These are phyloP conservation scores for Marronus borbonicus DNA, from an alignment of 2,888 invertebrate genomes.

Conservation along the genomic window DNA sequence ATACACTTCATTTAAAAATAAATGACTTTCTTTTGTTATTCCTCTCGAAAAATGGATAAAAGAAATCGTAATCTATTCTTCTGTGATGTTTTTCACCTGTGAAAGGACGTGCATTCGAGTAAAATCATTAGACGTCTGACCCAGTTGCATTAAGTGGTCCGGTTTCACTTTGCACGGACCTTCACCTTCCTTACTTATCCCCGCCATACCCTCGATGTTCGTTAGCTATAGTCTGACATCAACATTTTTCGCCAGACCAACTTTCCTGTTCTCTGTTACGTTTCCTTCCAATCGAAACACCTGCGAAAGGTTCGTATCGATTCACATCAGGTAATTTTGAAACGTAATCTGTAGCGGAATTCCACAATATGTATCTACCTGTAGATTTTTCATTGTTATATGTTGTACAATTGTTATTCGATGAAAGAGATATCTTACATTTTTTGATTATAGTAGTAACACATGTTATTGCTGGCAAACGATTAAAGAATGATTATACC, in stretches of 20 bases:
- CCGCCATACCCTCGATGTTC: not conserved
- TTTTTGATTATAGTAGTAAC: too few species aligned
- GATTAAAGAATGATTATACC: too few species aligned
- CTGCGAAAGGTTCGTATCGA: slow-evolving; percentile 26
- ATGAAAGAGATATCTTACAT: not conserved
- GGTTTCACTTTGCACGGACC: slow-evolving; percentile 36
- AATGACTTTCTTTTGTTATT: not conserved
- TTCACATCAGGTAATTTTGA: not conserved
- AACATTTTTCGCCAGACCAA: slow-evolving; percentile 19
- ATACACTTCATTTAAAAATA: not conserved
- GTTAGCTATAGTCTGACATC: slow-evolving; percentile 7
- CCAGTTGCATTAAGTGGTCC: slow-evolving; percentile 35
- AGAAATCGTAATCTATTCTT: slow-evolving; percentile 20
- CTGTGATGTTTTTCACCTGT: slow-evolving; percentile 10
- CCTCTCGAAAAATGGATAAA: not conserved
- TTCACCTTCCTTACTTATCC: slow-evolving; percentile 42
- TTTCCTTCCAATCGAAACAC: slow-evolving; percentile 12
- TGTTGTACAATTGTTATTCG: not conserved
- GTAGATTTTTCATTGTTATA: not conserved
- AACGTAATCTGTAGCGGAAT: not conserved
- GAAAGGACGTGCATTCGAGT: slow-evolving; percentile 14
- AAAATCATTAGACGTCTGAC: slow-evolving; percentile 37
- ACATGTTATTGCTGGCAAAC: too few species aligned
- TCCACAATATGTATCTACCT: too few species aligned
- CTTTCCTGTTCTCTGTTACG: slow-evolving; percentile 32